A percentile compares a stretch with the other conserved stretches of the same genome.
These are phyloP conservation scores for Gymnocypris eckloni DNA, from an alignment of 2,797 vertebrate genomes.

Conservation along the genomic window DNA sequence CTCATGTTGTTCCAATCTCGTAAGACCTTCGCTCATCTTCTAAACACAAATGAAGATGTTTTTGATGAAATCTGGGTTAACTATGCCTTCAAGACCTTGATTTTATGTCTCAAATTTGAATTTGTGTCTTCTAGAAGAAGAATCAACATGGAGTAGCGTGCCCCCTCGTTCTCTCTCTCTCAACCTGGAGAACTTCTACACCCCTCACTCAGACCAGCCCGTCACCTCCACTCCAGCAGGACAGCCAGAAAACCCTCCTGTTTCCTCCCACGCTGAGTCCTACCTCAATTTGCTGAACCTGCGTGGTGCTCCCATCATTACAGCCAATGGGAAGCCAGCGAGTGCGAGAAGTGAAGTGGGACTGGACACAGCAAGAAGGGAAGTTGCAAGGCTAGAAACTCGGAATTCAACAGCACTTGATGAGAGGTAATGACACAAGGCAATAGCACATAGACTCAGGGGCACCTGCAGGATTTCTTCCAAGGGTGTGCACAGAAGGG, in stretches of 20 bases:
- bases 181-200: slow-evolving; percentile 86
- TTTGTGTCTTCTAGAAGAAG: slow-evolving; percentile 69
- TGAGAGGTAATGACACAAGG: slow-evolving; percentile 71
- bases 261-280: slow-evolving; percentile 73
- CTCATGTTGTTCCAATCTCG: too few relatives aligned
- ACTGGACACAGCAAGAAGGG: slow-evolving; percentile 61
- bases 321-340: slow-evolving; percentile 65
- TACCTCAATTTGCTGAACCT: slow-evolving; percentile 84
- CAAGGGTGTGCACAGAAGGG: too few relatives aligned
- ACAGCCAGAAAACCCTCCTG: slow-evolving; percentile 64
- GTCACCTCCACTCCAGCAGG: slow-evolving; percentile 82
- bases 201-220: slow-evolving; percentile 75
- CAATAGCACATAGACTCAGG: not conserved
- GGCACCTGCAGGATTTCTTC: too few relatives aligned
- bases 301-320: slow-evolving; percentile 64
- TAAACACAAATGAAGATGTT: too few relatives aligned
- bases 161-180: slow-evolving; percentile 79
- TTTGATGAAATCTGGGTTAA: not conserved
- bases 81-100: not conserved
- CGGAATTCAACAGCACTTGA: slow-evolving; percentile 70
- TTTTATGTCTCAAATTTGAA: not conserved
- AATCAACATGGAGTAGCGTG: slow-evolving; percentile 71
- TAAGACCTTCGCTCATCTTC: too few relatives aligned
- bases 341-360: slow-evolving; percentile 66
- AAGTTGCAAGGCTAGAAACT: slow-evolving; percentile 65